Base-by-base conservation (phyloP, 1,140 invertebrate species). In the Drosophila baimaii region DNA sequence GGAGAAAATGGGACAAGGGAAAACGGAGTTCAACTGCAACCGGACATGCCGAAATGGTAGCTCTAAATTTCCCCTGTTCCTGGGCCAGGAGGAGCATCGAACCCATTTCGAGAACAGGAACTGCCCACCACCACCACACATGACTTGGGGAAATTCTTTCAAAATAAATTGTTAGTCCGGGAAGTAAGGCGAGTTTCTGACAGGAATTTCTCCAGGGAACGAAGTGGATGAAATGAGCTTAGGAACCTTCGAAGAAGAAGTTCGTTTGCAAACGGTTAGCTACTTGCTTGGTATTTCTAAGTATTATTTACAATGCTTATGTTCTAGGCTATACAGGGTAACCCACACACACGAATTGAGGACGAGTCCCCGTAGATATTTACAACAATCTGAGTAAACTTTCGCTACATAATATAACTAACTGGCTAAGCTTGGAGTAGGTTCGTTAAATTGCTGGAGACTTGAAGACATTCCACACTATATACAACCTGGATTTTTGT, bases 21-120 rank as follows among this genome's bases (percentile, higher is more conserved):
- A 46, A 44, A 46, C 3, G 17, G 58, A 1, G 31, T 56, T 44
- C 46, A 71, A 72, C 76, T 79, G 68, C 72, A 68, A 61, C 83
- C 83, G 83, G 83, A 89, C 79, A 89, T 73, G 79, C 72, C 47
- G 46, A 66, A 73, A 69, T 73, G 47, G 63, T 33, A 75, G 65
- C 66, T 63, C 33, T 66, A 62, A 59, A 58, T 61, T 56, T 37
- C 33, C 19, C 19, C 41, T 21, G 47, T 23, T 39, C 66, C 44
- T 10, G 51, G 49, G 35, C 31, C n/a, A n/a, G n/a, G n/a, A 19
- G 52, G 49, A 33, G 64, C 77, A 80, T 68, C 54, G 57, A 78
- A 81, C 78, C 61, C 74, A 77, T 77, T 77, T 21, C 35, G 69
- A 29, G 27, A 31, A 72, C 69, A 72, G 66, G 69, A 72, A 71